A percentile compares a stretch with the other conserved stretches of the same genome.
These are phyloP conservation scores for Horisme vitalbata DNA, from an alignment of 2,888 invertebrate species.

Conservation along the genomic window DNA sequence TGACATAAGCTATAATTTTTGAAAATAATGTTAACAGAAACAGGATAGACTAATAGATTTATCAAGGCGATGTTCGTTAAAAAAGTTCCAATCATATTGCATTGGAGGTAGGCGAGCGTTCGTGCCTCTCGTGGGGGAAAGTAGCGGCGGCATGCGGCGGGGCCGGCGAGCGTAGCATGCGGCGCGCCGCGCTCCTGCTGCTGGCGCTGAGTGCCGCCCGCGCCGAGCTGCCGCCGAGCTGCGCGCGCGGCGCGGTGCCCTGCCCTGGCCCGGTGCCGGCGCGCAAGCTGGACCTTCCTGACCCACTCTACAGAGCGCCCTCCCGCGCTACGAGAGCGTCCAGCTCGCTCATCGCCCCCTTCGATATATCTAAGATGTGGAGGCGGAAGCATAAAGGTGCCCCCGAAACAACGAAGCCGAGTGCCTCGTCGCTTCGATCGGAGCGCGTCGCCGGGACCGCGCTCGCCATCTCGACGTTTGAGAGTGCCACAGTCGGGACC, in stretches of 20 bases:
- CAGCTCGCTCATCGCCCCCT: slow-evolving; percentile 63
- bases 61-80: no score
- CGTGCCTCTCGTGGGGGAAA: slow-evolving; percentile 5
- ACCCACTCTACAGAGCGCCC: background rate
- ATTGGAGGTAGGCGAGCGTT: background rate
- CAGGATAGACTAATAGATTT: no score
- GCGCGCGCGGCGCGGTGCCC: slow-evolving; percentile 17
- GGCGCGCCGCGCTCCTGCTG: slow-evolving; percentile 7
- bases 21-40: background rate
- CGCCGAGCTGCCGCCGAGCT: slow-evolving; percentile 17
- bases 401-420: slow-evolving; percentile 15
- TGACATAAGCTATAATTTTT: no score
- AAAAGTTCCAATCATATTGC: no score
- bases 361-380: slow-evolving; percentile 63
- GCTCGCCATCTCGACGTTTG: background rate
- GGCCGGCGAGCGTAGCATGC: slow-evolving; percentile 23
- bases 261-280: no score
- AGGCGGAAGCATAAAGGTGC: slow-evolving; percentile 42
- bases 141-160: background rate
- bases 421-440: slow-evolving; percentile 8
- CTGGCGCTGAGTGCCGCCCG: slow-evolving; percentile 3
- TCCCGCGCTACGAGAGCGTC: slow-evolving; percentile 30
- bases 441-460: background rate
- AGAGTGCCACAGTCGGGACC: background rate
- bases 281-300: background rate